Conservation (phyloP, 2,888 invertebrate genomes). For the Electrophaes corylata region DNA sequence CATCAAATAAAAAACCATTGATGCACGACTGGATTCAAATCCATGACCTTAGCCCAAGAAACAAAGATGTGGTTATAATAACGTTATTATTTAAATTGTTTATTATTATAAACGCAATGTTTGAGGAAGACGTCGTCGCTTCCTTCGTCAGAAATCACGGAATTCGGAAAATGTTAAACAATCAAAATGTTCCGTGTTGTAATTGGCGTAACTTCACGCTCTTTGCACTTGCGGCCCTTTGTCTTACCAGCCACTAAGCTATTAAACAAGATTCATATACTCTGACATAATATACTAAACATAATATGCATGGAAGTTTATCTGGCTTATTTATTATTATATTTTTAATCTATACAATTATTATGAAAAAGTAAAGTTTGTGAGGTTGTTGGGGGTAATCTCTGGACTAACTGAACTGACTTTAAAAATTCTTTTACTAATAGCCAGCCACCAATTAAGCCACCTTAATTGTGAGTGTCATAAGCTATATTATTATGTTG, state of each 20-base stretch:
- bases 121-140: conserved; percentile 48
- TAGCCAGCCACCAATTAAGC: too few relatives aligned
- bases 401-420: too few relatives aligned
- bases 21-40: not conserved
- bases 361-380: too few relatives aligned
- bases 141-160: conserved; percentile 40
- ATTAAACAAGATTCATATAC: not conserved
- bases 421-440: too few relatives aligned
- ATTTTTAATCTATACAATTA: too few relatives aligned
- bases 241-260: conserved; percentile 28
- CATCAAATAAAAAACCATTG: not conserved
- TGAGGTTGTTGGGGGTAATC: too few relatives aligned
- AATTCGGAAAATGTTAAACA: conserved; percentile 20
- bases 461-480: too few relatives aligned
- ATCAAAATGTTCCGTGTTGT: conserved; percentile 46
- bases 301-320: too few relatives aligned
- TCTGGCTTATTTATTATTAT: too few relatives aligned
- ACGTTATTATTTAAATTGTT: conserved; percentile 6
- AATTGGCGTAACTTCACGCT: conserved; percentile 33
- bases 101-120: conserved; percentile 32
- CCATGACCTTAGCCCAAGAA: not conserved
- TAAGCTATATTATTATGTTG: too few relatives aligned
- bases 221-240: conserved; percentile 46
- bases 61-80: not conserved
- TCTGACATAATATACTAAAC: too few relatives aligned